phyloP scores from a whole-genome alignment of 1,140 invertebrate genomes.

The Anagrus nilaparvatae region DNA sequence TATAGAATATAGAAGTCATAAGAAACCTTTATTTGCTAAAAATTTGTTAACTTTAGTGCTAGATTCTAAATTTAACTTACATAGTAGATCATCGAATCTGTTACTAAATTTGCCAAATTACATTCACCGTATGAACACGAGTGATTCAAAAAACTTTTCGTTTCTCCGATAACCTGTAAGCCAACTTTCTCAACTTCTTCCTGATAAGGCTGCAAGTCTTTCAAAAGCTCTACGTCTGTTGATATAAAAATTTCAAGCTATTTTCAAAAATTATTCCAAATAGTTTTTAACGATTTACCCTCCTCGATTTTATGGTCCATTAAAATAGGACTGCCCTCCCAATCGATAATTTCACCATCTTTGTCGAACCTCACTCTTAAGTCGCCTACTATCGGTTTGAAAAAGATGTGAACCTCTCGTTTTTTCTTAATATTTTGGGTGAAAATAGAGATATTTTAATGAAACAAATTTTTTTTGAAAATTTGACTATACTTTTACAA shows the following conservation, averaged over 20 bases:
- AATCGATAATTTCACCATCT: slow-evolving; percentile 55
- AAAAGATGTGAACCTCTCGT: too few relatives aligned
- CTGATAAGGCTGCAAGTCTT: slow-evolving; percentile 50
- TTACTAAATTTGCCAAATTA: slow-evolving; percentile 64
- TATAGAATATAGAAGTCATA: too few relatives aligned
- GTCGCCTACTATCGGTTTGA: too few relatives aligned
- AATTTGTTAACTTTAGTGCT: too few relatives aligned
- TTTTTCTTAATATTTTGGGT: too few relatives aligned
- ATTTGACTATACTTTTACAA: too few relatives aligned
- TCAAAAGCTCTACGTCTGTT: slow-evolving; percentile 44
- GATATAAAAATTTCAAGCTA: too few relatives aligned
- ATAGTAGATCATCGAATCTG: slow-evolving; percentile 59
- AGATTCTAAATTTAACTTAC: slow-evolving; percentile 19
- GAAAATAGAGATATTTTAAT: too few relatives aligned
- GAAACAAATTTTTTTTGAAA: too few relatives aligned
- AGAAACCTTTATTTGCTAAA: too few relatives aligned
- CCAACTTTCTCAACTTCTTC: slow-evolving; percentile 47
- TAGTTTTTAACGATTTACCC: too few relatives aligned
- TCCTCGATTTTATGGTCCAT: slow-evolving; percentile 51
- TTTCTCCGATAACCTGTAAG: slow-evolving; percentile 45
- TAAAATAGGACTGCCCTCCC: slow-evolving; percentile 66
- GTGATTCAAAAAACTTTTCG: slow-evolving; percentile 46
- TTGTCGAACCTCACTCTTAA: slow-evolving; percentile 59
- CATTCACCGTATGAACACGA: slow-evolving; percentile 56
- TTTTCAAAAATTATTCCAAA: too few relatives aligned